phyloP scores from a whole-genome alignment of 2,797 vertebrate genomes.

The Pipistrellus nathusii region DNA sequence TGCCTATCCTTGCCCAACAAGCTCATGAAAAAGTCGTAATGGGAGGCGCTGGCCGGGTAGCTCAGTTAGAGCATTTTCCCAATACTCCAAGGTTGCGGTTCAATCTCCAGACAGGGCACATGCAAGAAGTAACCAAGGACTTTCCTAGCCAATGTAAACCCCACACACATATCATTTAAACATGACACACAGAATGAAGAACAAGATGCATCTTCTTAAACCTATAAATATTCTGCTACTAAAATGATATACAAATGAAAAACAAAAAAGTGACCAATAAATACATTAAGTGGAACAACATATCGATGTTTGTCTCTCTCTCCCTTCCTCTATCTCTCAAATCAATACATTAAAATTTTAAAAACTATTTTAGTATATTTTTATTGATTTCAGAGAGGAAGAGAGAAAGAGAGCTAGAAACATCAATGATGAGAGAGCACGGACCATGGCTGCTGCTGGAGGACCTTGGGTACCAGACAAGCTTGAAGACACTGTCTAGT shows the following conservation, averaged over 20 bases:
- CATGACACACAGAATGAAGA: constrained; percentile 10
- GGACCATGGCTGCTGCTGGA: too few relatives aligned
- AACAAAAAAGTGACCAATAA: too few relatives aligned
- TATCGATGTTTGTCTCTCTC: background rate
- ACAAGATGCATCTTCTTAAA: constrained; percentile 12
- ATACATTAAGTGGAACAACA: background rate
- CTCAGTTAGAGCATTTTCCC: background rate
- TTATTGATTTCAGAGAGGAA: too few relatives aligned
- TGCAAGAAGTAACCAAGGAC: background rate
- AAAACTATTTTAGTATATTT: too few relatives aligned
- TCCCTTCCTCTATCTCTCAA: background rate
- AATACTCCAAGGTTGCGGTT: background rate
- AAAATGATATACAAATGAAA: constrained; percentile 46
- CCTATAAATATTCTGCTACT: background rate
- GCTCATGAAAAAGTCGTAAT: background rate
- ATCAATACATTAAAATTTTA: background rate
- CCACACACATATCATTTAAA: background rate
- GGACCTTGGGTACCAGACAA: background rate
- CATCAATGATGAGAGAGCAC: too few relatives aligned
- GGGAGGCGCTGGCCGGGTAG: background rate
- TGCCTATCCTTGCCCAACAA: background rate
- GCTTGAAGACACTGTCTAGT: background rate
- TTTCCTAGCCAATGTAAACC: background rate
- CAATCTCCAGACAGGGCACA: background rate
- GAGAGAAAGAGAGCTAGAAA: too few relatives aligned